Base-by-base conservation (phyloP, 2,797 vertebrate species). In the Cyprinella venusta region DNA sequence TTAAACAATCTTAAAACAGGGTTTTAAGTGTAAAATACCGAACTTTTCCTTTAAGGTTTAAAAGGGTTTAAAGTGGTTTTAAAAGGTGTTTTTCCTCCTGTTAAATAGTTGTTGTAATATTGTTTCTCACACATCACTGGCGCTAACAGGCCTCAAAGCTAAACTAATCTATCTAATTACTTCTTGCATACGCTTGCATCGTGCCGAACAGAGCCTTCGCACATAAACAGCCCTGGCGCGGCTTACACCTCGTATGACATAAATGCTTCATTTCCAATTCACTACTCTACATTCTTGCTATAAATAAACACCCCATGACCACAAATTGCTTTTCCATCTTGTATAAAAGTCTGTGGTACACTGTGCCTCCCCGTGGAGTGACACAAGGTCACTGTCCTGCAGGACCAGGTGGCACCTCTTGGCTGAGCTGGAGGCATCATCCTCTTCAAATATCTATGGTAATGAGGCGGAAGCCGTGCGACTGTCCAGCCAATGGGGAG, bases 381-480 rank as follows among this genome's bases (percentile, higher is more conserved):
- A 85, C 68, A 82, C 45, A 82, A 72, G 82, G 84, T 88, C 71
- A 82, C 33, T 45, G 61, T 84, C 79, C 59, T 74, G 69, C 45
- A 82, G 76, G 75, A 83, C 70, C 83, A 89, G 89, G 82, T 83
- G 83, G 84, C 79, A 56, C 26, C 87, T 81, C 54, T 30, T 54
- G 81, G 84, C 84, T 80, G 68, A 64, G 78, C 87, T 85, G 19
- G 68, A 82, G 80, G 85, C 84, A 38, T 72, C 76, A 59, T 86
- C 65, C 78, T 75, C 71, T 80, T 78, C 77, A 83, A 63, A 90
- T 88, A 88, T 90, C 87, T 84, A 88, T 89, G 84, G 86, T 93
- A 93, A 92, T 94, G 91, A 94, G 89, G 90, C 90, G 89, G 89
- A 93, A 90, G 91, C 88, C 26, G 59, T 89, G 85, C 87, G 89